A percentile compares a stretch with the other conserved stretches of the same genome.
phyloP scores from a whole-genome alignment of 2,797 vertebrate species.

The Morelia viridis region DNA sequence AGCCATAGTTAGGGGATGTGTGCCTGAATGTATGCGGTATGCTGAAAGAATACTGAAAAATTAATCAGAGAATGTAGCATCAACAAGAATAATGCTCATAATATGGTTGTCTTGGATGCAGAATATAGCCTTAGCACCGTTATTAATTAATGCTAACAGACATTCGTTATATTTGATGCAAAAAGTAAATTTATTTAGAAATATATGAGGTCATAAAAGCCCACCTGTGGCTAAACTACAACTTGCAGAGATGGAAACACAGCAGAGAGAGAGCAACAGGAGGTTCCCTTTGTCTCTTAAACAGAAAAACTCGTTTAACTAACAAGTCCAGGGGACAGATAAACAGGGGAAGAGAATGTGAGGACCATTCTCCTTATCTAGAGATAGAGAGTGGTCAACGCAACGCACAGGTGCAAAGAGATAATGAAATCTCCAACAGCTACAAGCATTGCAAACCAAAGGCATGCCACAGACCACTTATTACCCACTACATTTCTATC shows the following conservation, averaged over 20 bases:
- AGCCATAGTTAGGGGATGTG: neutral
- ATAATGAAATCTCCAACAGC: neutral
- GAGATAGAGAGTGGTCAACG: neutral
- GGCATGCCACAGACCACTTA: neutral
- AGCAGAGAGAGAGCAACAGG: neutral
- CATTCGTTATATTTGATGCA: neutral
- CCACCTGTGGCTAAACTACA: neutral
- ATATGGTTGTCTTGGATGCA: neutral
- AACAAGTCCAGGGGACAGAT: neutral
- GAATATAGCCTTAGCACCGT: neutral
- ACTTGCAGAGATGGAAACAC: neutral
- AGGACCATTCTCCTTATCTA: neutral
- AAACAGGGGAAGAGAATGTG: neutral
- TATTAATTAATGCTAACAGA: neutral
- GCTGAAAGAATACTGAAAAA: neutral
- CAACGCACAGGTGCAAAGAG: neutral
- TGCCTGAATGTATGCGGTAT: neutral
- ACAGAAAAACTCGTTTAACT: neutral
- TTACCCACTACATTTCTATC: neutral
- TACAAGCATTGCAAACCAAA: neutral
- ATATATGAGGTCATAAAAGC: neutral
- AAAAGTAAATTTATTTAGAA: neutral
- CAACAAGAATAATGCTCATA: neutral
- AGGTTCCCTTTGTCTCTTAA: neutral
- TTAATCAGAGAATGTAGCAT: neutral